Percentiles rank a stretch among this genome's conserved stretches.
These are phyloP conservation scores for Chrysochloris asiatica DNA, from an alignment of 2,113 vertebrate species.

Conservation along the genomic window DNA sequence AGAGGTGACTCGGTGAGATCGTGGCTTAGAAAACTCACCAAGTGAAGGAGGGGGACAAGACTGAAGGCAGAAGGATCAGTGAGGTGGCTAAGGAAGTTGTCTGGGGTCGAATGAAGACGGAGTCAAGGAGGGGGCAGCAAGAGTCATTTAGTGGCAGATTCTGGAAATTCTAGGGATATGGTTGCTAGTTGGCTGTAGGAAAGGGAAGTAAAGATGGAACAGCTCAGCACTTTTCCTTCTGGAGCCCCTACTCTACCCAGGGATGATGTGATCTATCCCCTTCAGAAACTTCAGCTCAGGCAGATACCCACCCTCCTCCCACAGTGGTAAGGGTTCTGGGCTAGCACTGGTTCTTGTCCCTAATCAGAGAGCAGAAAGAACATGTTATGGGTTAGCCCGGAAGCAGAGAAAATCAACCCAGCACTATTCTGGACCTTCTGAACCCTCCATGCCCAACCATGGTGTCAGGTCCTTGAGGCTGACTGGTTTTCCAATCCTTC, in stretches of 20 bases:
- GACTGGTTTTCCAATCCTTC: accelerated
- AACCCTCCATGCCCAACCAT: accelerated
- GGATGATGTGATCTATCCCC: not conserved
- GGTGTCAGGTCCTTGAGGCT: not conserved
- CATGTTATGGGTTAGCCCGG: not conserved
- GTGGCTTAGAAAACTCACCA: not conserved
- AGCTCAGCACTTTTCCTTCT: not conserved
- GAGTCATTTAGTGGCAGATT: not conserved
- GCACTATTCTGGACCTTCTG: not conserved
- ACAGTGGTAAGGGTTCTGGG: not conserved
- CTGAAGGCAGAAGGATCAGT: not conserved
- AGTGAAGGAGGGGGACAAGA: not conserved
- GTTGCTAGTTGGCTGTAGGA: not conserved
- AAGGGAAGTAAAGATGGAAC: not conserved
- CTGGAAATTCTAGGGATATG: too few species aligned
- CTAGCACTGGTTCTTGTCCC: not conserved
- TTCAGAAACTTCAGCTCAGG: not conserved
- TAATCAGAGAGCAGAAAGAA: not conserved
- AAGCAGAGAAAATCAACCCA: not conserved
- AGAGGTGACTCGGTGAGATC: not conserved
- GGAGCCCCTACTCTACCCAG: not conserved
- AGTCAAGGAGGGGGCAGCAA: not conserved
- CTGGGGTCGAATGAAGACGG: not conserved
- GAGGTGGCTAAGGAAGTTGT: not conserved
- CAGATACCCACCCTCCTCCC: not conserved